Base-by-base conservation (phyloP, 2,113 vertebrate species). In the Podarcis muralis region DNA sequence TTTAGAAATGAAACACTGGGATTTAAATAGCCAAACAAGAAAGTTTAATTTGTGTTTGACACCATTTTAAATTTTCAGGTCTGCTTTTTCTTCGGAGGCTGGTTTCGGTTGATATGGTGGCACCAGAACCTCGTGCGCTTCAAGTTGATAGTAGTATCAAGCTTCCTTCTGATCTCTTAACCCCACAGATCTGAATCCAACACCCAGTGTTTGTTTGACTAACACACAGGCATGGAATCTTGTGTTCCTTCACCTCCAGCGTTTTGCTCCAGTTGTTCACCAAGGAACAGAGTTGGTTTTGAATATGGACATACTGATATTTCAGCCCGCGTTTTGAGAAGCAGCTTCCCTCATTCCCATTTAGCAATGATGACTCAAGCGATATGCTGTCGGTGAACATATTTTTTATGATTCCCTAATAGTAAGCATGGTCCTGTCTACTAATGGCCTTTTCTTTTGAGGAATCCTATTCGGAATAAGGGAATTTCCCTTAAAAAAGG, bases 101-200 rank as follows among this genome's bases (percentile, higher is more conserved):
- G 27, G 78, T 93, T 92, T 87, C 94, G 91, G 71, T 94, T 94
- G 93, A 95, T 87, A 95, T 93, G 94, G 95, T 95, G 92, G 95
- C 94, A 89, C 94, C 94, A 30, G 95, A 96, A 91, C 95, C 95
- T 86, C 93, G 90, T 88, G 75, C 93, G 91, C 93, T 96, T 62
- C 91, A 93, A 88, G 79, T 72, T 35, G 92, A 96, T 94, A 91
- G 95, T 95, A 96, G 94, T 90, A 71, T 13, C n/a, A 79, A 32
- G 32, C 92, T 96, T 95, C 71, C 75, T 94, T 95, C 74, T 5
- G 92, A 43, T 91, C 95, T 90, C 77, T 88, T 3, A 13, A 79
- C 92, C 88, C 88, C 91, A 91, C 65, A 22, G 80, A 88, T 85
- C n/a, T 91, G 65, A 90, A 69, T 83, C 62, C 59, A 62, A 62